Base-by-base conservation (phyloP, 2,113 vertebrate genomes). In the Sterrhoptilus dennistouni region DNA sequence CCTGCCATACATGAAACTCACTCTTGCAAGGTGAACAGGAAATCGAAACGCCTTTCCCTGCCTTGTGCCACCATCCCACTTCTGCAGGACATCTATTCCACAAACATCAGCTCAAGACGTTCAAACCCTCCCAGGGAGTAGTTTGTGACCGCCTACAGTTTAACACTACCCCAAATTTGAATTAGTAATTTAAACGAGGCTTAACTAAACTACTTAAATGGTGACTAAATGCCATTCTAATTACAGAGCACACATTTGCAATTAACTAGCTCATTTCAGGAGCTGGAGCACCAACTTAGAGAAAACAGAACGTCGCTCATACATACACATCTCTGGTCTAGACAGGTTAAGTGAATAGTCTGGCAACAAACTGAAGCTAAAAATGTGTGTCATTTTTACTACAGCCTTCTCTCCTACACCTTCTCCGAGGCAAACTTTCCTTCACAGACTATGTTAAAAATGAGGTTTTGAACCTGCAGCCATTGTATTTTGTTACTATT, bases 171-270 rank as follows among this genome's bases (percentile, higher is more conserved):
- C 76, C 21, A 45, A 86, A 97, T 89, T 35, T 90, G 86, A 95
- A 95, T 96, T 61, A 95, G 85, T 89, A 92, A 96, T 94, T 96
- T 90, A 93, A 96, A 92, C 5, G 21, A 93, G 82, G 90, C 75
- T 95, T 94, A 93, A 90, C 92, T 90, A 96, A 97, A 93, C 95
- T 94, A 87, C 83, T 92, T 93, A 94, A 96, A 86, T 49, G 25
- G 69, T 89, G 93, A 94, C 79, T 94, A 96, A 95, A 94, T 90
- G 76, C 88, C 85, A 68, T 63, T 78, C 85, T 95, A 97, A 96
- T 97, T 96, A 97, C 90, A 96, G 88, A 90, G 92, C 60, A 78
- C 76, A 71, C 52, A 95, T 86, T 56, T 70, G 92, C 71, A 97
- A 96, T 95, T 94, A 95, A 86, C 71, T 40, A 59, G 76, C 69